Base-by-base conservation (phyloP, 2,888 invertebrate species). In the Gryllus longicercus region DNA sequence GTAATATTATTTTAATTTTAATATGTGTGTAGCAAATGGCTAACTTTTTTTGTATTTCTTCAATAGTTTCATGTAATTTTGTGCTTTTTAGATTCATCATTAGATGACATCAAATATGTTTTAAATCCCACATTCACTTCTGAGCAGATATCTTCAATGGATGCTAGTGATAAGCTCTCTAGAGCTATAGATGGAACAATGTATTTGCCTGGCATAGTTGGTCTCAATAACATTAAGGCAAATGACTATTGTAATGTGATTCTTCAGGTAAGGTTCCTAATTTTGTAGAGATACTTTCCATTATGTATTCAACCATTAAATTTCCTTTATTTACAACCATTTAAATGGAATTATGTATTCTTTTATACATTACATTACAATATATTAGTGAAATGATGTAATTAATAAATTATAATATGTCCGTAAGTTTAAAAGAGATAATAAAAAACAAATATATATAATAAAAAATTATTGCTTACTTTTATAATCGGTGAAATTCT, bases 191-290 rank as follows among this genome's bases (percentile, higher is more conserved):
- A 99, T 88, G 98, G 98, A 14, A 96, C 96, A 0, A 92, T 97
- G 86, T 99, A 99, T 87, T 92, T 96, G 86, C 99, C 99, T 4
- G 99, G 98, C 81, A 97, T 99, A 85, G 98, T 99, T 25, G 92
- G 92, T 2, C 90, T 99, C 78, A 99, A 99, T 86, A 99, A 99
- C 87, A 99, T 99, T 84, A 99, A 99, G 88, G 98, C 98, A 5
- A 99, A 99, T 88, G 99, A 99, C 88, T 99, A 99, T 86, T 99
- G 99, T 87, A 99, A 99, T 89, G 99, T 99, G 78, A 95, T 99
- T 80, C 89, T 99, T 80, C 97, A 97, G 91, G 96, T 96, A 87
- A 38, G 38, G 5, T 38, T 8, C 5, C 38, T 5, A 8, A 38
- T 38, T 38, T 38, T 38, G 38, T 0, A 5, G 38, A 38, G 38